Conservation (phyloP, 2,888 invertebrate species). For the Cheilosia scutellata region DNA sequence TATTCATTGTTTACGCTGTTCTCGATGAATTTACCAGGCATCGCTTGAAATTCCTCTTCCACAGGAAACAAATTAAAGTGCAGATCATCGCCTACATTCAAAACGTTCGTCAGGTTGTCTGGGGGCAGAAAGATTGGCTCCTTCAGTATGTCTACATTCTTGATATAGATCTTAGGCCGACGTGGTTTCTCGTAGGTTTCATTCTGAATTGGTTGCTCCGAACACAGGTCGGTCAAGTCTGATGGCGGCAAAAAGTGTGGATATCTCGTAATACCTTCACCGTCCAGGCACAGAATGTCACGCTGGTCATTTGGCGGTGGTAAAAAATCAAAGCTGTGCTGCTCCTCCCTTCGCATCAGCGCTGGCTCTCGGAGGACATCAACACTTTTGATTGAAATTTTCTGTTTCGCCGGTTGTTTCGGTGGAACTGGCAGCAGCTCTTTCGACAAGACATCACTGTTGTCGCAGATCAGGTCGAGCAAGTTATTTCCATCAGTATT, state of each 20-base stretch:
- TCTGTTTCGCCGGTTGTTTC: conserved; percentile 78
- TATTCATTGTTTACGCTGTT: conserved; percentile 52
- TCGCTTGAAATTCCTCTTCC: conserved; percentile 47
- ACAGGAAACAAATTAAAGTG: conserved; percentile 61
- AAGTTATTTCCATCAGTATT: conserved; percentile 58
- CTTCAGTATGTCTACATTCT: conserved; percentile 83
- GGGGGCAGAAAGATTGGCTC: conserved; percentile 81
- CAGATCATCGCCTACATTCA: conserved; percentile 75
- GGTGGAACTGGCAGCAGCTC: conserved; percentile 1
- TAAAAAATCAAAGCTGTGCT: conserved; percentile 73
- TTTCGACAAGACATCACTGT: conserved; percentile 30
- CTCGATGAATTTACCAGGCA: conserved; percentile 50
- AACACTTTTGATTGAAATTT: conserved; percentile 83
- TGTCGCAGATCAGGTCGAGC: conserved; percentile 68
- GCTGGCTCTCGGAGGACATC: conserved; percentile 82
- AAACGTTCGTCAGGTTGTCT: conserved; percentile 72
- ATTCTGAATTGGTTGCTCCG: neutral
- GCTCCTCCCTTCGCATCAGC: conserved; percentile 79
- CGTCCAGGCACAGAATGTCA: conserved; percentile 49
- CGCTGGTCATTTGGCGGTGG: conserved; percentile 26
- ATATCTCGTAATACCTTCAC: conserved; percentile 46
- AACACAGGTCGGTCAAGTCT: conserved; percentile 37
- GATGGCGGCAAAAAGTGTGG: conserved; percentile 48
- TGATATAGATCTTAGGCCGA: conserved; percentile 83
- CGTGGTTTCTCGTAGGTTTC: conserved; percentile 78